phyloP scores from a whole-genome alignment of 1,140 invertebrate species.

The Magallana gigas region DNA sequence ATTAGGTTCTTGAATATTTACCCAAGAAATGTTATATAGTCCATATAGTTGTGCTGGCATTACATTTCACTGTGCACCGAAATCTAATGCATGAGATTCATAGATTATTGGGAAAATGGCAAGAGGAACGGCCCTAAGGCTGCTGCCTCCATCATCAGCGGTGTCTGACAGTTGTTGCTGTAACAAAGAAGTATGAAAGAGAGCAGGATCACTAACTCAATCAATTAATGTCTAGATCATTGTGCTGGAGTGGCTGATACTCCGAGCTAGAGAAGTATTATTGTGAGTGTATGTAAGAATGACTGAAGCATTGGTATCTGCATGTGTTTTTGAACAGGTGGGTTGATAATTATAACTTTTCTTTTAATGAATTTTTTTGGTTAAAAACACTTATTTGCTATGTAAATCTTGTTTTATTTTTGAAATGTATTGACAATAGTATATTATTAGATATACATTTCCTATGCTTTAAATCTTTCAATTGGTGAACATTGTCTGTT shows the following conservation, averaged over 20 bases:
- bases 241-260: neutral
- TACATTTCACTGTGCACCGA: neutral
- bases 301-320: neutral
- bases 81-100: neutral
- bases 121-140: neutral
- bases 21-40: neutral
- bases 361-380: no score
- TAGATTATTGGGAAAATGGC: constrained; percentile 31
- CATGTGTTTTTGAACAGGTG: no score
- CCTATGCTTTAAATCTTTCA: no score
- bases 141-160: neutral
- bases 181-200: constrained; percentile 27
- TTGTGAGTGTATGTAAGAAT: neutral
- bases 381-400: no score
- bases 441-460: no score
- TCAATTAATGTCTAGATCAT: neutral
- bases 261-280: no score
- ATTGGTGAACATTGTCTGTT: no score
- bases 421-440: no score
- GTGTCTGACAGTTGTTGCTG: constrained; percentile 10
- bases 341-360: no score
- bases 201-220: neutral
- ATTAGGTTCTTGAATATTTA: constrained; percentile 12
- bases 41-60: constrained; percentile 14
- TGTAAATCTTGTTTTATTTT: no score